phyloP scores from a whole-genome alignment of 2,797 vertebrate genomes.

The Tamandua tetradactyla region DNA sequence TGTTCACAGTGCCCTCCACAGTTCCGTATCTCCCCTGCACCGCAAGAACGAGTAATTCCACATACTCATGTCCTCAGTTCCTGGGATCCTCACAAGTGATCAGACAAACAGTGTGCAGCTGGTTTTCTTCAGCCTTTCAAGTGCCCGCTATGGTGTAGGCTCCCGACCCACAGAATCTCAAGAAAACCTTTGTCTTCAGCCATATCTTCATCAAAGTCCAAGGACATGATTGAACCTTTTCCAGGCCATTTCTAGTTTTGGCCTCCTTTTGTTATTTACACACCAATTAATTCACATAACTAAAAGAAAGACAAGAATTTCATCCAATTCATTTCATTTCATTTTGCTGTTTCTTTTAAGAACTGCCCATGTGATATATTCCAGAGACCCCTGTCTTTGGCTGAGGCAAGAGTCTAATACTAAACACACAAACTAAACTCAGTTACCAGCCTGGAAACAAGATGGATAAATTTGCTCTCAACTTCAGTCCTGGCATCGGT shows the following conservation, averaged over 20 bases:
- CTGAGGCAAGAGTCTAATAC: conserved; percentile 56
- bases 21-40: not conserved
- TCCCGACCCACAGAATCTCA: not conserved
- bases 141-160: not conserved
- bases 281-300: conserved; percentile 25
- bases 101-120: not conserved
- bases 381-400: conserved; percentile 48
- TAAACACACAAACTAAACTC: conserved; percentile 8
- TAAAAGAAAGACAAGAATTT: conserved; percentile 60
- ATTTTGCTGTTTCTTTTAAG: conserved; percentile 59
- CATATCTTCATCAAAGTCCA: fast-evolving
- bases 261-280: conserved; percentile 9
- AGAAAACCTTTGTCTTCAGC: not conserved
- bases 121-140: not conserved
- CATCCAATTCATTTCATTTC: conserved; percentile 51
- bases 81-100: not conserved
- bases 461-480: conserved; percentile 47
- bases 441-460: conserved; percentile 53
- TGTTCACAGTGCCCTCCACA: not conserved
- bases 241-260: not conserved
- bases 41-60: not conserved
- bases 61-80: not conserved
- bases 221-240: not conserved
- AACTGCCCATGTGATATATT: not conserved
- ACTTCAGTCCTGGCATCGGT: conserved; percentile 20